These are phyloP conservation scores for Sphenodon punctatus DNA, from an alignment of 2,797 vertebrate species.

Conservation along the genomic window DNA sequence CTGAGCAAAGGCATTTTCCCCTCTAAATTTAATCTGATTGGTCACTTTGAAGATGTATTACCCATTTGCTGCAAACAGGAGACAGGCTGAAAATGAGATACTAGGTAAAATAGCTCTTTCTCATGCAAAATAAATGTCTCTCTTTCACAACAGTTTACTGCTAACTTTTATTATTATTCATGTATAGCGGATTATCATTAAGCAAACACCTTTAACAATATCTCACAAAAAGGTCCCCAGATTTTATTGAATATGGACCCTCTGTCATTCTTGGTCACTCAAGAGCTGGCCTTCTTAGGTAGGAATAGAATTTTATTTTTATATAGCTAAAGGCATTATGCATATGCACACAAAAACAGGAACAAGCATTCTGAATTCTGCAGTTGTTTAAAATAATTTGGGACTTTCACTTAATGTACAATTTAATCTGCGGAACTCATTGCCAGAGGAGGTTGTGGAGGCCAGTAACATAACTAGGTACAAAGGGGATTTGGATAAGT, in stretches of 20 bases:
- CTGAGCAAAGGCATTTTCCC: conserved; percentile 32
- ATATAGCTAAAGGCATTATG: background rate
- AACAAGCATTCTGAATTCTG: background rate
- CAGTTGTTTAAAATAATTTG: background rate
- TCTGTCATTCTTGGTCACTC: conserved; percentile 33
- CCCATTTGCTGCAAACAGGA: conserved; percentile 11
- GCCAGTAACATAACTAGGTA: too few species aligned
- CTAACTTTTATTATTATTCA: background rate
- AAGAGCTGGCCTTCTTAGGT: conserved; percentile 42
- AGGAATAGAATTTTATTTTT: rapidly evolving
- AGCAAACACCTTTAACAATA: background rate
- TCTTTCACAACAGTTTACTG: conserved; percentile 8
- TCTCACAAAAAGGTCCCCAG: background rate
- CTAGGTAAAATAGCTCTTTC: conserved; percentile 3
- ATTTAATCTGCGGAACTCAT: too few species aligned
- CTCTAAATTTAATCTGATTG: conserved; percentile 42
- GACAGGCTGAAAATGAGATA: background rate
- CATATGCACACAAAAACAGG: background rate
- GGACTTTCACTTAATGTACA: too few species aligned
- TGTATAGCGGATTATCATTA: background rate
- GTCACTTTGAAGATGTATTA: conserved; percentile 4
- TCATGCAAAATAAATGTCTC: background rate
- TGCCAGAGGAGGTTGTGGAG: too few species aligned
- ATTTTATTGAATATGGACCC: conserved; percentile 28
- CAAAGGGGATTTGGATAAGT: too few species aligned